phyloP scores from a whole-genome alignment of 2,113 vertebrate genomes.

The Malurus cyaneus region DNA sequence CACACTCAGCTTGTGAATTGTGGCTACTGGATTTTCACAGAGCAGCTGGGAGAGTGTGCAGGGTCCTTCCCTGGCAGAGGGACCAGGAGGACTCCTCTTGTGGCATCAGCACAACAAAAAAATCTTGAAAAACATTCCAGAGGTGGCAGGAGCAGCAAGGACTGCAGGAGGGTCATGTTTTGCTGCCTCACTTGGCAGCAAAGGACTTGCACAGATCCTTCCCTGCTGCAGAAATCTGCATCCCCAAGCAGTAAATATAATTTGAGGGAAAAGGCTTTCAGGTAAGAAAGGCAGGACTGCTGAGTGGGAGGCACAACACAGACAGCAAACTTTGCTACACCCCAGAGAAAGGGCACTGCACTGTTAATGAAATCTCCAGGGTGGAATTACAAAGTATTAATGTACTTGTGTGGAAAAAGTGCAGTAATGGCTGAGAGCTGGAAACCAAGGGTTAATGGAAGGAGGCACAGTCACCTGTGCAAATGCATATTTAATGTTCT shows the following conservation, averaged over 20 bases:
- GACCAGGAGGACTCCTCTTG: fast-evolving
- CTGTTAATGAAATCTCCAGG: not conserved
- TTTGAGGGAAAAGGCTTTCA: not conserved
- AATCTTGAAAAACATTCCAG: not conserved
- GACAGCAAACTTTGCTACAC: not conserved
- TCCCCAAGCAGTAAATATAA: not conserved
- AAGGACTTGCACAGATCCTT: not conserved
- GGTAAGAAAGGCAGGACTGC: not conserved
- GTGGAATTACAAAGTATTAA: not conserved
- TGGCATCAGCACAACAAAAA: not conserved
- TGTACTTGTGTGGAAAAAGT: not conserved
- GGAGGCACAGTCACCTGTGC: constrained; percentile 18
- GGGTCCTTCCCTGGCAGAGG: not conserved
- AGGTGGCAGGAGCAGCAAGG: not conserved
- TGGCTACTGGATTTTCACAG: fast-evolving
- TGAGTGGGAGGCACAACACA: not conserved
- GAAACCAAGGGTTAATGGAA: not conserved
- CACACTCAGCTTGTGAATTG: fast-evolving
- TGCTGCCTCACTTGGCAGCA: not conserved
- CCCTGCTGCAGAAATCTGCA: not conserved
- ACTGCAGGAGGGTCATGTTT: not conserved
- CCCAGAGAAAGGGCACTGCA: not conserved
- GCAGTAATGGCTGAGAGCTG: not conserved
- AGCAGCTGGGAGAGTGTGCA: not conserved
- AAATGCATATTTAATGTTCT: constrained; percentile 19